Evolutionary conservation across 2,797 vertebrate species (phyloP).

Genomic region (Columba guinea): DNA sequence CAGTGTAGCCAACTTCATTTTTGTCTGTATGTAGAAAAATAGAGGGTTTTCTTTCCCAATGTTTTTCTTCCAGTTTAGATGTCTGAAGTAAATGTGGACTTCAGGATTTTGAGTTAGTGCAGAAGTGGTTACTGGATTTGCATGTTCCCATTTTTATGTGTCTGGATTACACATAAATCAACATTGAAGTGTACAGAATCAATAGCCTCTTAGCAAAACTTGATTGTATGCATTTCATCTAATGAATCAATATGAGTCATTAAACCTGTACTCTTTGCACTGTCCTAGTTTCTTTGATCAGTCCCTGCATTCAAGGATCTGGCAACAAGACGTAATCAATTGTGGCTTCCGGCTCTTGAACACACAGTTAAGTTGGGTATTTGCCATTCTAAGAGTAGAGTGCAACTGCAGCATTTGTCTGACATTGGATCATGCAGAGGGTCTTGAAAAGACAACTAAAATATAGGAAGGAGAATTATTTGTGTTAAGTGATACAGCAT

Average conservation of each 20-base stretch:
- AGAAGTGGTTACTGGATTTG: not conserved
- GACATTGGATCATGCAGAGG: not conserved
- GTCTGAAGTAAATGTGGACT: not conserved
- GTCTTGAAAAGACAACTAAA: not conserved
- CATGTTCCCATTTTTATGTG: not conserved
- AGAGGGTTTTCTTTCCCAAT: not conserved
- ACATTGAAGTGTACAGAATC: not conserved
- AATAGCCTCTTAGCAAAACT: constrained; percentile 36
- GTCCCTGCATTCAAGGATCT: not conserved
- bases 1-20: not conserved
- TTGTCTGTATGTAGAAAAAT: not conserved
- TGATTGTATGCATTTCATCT: constrained; percentile 32
- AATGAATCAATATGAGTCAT: constrained; percentile 20
- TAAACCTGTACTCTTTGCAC: not conserved
- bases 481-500: not conserved
- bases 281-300: not conserved
- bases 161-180: constrained; percentile 2
- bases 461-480: not conserved
- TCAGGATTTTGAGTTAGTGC: not conserved
- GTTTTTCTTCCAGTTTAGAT: not conserved
- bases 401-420: not conserved
- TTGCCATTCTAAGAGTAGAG: not conserved
- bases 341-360: not conserved
- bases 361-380: not conserved
- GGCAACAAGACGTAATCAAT: not conserved